phyloP scores from a whole-genome alignment of 1,140 invertebrate species.

The Homalodisca vitripennis region DNA sequence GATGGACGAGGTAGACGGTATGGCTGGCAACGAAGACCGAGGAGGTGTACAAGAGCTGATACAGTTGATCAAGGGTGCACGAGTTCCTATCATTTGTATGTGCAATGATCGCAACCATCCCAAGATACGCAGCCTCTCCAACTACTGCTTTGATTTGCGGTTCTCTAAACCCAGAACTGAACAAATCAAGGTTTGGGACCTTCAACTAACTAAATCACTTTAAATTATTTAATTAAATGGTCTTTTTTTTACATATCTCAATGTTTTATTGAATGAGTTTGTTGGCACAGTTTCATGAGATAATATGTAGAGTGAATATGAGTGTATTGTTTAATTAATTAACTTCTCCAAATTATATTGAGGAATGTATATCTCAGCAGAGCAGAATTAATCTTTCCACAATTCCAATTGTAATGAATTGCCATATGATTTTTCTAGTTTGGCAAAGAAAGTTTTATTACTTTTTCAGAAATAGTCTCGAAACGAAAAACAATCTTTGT shows the following conservation, averaged over 20 bases:
- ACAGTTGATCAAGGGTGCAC: constrained; percentile 83
- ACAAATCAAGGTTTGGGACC: constrained; percentile 76
- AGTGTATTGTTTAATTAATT: no score
- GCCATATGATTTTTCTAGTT: no score
- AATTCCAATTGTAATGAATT: no score
- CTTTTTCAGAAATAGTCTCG: no score
- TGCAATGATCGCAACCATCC: constrained; percentile 95
- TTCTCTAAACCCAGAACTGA: constrained; percentile 80
- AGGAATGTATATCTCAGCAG: no score
- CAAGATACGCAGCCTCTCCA: constrained; percentile 91
- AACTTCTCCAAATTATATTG: no score
- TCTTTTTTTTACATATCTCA: not conserved
- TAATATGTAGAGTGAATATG: no score
- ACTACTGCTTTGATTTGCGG: constrained; percentile 93
- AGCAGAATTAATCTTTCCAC: no score
- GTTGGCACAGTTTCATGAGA: no score
- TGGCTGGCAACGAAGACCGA: constrained; percentile 99
- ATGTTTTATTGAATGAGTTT: no score
- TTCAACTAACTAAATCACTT: not conserved
- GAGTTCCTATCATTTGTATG: constrained; percentile 96
- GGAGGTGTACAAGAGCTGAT: constrained; percentile 96
- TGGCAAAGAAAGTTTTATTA: no score
- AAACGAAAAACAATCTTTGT: no score
- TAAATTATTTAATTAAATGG: not conserved
- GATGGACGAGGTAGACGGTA: constrained; percentile 99